phyloP scores from a whole-genome alignment of 2,888 invertebrate species.

The Flexamia atlantica region DNA sequence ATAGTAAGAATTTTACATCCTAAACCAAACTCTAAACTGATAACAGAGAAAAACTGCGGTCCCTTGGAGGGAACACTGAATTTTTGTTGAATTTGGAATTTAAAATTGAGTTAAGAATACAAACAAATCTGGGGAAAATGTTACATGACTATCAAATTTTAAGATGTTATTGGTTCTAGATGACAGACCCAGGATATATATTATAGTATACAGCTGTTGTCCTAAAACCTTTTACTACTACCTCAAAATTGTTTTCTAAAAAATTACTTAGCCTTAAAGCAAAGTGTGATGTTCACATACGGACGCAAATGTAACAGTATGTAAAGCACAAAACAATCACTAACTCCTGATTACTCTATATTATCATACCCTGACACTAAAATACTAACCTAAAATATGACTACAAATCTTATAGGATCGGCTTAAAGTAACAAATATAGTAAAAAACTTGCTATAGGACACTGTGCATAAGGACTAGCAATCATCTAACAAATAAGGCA shows the following conservation, averaged over 20 bases:
- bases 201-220: not conserved
- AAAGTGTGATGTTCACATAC: not conserved
- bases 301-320: conserved; percentile 5
- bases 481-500: conserved; percentile 45
- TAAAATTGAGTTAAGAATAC: too few relatives aligned
- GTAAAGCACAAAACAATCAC: conserved; percentile 32
- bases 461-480: conserved; percentile 28
- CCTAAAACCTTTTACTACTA: not conserved
- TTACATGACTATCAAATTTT: too few relatives aligned
- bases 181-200: not conserved
- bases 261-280: not conserved
- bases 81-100: too few relatives aligned
- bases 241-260: not conserved
- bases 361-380: not conserved
- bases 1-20: too few relatives aligned
- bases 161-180: too few relatives aligned
- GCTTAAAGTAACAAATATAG: not conserved
- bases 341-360: not conserved
- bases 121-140: too few relatives aligned
- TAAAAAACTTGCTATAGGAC: conserved; percentile 1
- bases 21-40: too few relatives aligned
- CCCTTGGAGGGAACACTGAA: too few relatives aligned
- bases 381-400: conserved; percentile 29
- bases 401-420: conserved; percentile 6
- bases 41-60: too few relatives aligned